Conservation (phyloP, 2,113 vertebrate species). For the Aplodontia rufa region DNA sequence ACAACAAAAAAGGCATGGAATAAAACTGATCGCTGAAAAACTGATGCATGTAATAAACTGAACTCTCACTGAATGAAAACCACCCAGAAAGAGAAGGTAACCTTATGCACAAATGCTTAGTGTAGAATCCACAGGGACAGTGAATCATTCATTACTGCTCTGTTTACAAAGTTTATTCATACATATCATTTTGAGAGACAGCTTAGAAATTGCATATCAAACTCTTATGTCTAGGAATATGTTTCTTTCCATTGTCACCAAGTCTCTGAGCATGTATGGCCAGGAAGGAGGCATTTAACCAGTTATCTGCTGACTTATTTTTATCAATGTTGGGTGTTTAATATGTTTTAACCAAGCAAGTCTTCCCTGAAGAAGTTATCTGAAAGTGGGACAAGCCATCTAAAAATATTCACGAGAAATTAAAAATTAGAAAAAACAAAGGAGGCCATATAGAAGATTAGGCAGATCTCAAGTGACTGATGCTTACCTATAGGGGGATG, state of each 20-base stretch:
- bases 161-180: background rate
- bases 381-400: background rate
- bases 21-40: background rate
- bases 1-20: background rate
- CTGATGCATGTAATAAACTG: background rate
- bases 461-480: background rate
- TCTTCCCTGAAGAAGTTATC: background rate
- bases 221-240: background rate
- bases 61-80: background rate
- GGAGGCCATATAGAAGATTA: background rate
- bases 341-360: background rate
- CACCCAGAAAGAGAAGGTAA: background rate
- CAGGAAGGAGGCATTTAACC: background rate
- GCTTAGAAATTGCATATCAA: background rate
- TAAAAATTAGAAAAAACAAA: background rate
- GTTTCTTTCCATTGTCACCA: background rate
- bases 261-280: background rate
- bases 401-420: background rate
- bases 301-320: background rate
- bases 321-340: background rate
- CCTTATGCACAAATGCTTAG: background rate
- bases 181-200: background rate
- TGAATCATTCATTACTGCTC: background rate
- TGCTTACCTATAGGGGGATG: constrained; percentile 89
- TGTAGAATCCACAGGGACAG: background rate